Conservation (phyloP, 2,888 invertebrate genomes). For the Rhabditophanes sp. region DNA sequence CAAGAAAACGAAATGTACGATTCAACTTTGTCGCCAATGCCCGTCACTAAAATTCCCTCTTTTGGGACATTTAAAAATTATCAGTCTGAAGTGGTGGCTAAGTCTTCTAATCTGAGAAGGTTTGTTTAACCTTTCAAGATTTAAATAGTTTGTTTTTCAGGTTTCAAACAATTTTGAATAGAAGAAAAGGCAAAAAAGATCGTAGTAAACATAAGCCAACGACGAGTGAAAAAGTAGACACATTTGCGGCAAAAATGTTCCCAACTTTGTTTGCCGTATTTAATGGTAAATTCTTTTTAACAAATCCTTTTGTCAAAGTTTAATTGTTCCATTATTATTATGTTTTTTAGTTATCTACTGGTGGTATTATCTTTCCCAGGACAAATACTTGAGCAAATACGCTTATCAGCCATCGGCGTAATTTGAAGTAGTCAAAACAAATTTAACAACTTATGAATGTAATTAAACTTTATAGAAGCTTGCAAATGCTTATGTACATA, state of each 20-base stretch:
- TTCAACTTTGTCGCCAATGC: too few relatives aligned
- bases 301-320: constrained; percentile 2
- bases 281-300: constrained; percentile 20
- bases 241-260: constrained; percentile 37
- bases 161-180: too few relatives aligned
- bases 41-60: too few relatives aligned
- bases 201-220: constrained; percentile 7
- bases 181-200: too few relatives aligned
- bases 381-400: constrained; percentile 10
- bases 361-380: constrained; percentile 43
- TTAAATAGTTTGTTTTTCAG: constrained; percentile 1
- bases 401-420: too few relatives aligned
- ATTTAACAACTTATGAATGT: too few relatives aligned
- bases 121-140: constrained; percentile 3
- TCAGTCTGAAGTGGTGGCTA: constrained; percentile 1
- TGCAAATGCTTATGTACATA: too few relatives aligned
- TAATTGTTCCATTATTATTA: background rate
- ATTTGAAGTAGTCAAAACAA: too few relatives aligned
- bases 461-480: too few relatives aligned
- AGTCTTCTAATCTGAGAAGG: constrained; percentile 3
- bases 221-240: constrained; percentile 22
- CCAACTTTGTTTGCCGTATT: constrained; percentile 39
- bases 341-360: constrained; percentile 38
- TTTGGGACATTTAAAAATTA: constrained; percentile 5
- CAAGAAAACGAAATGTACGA: too few relatives aligned